A percentile compares a stretch with the other conserved stretches of the same genome.
Conservation (phyloP, 2,888 invertebrate species). For the Caenorhabditis doughertyi region DNA sequence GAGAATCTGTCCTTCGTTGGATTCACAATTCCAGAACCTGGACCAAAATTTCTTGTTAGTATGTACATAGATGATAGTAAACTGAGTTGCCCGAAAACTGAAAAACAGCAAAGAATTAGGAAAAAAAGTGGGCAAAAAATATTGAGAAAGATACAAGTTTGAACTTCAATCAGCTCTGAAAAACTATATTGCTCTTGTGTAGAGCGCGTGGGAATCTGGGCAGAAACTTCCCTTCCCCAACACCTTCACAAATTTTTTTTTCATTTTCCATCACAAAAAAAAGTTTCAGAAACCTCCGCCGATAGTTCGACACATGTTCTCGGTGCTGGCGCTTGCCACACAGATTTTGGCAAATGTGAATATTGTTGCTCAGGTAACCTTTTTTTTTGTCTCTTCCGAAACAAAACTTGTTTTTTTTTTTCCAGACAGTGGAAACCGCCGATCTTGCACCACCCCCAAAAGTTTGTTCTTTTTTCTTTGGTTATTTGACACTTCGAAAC, state of each 20-base stretch:
- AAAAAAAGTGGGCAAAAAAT: neutral
- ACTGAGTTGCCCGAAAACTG: slow-evolving; percentile 49
- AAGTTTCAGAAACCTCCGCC: slow-evolving; percentile 43
- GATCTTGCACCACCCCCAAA: slow-evolving; percentile 63
- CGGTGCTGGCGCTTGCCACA: slow-evolving; percentile 79
- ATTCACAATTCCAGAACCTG: slow-evolving; percentile 33
- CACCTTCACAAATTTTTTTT: neutral
- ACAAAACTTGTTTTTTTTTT: slow-evolving; percentile 10
- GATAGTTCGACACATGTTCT: slow-evolving; percentile 74
- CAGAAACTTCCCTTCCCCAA: neutral
- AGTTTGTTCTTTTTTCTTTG: slow-evolving; percentile 36
- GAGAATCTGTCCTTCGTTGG: slow-evolving; percentile 1
- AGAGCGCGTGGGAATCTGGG: slow-evolving; percentile 37
- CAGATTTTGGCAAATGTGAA: slow-evolving; percentile 78
- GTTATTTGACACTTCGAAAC: slow-evolving; percentile 23
- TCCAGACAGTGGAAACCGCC: slow-evolving; percentile 61
- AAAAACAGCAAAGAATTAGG: slow-evolving; percentile 21
- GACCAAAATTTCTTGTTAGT: slow-evolving; percentile 35
- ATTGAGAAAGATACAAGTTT: neutral
- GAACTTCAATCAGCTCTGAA: neutral
- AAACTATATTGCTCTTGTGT: slow-evolving; percentile 14
- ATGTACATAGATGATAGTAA: slow-evolving; percentile 52
- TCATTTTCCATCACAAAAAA: neutral
- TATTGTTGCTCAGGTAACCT: slow-evolving; percentile 74
- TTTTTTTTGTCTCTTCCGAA: slow-evolving; percentile 12